These are phyloP conservation scores for Protophormia terraenovae DNA, from an alignment of 2,888 invertebrate genomes.

Conservation along the genomic window DNA sequence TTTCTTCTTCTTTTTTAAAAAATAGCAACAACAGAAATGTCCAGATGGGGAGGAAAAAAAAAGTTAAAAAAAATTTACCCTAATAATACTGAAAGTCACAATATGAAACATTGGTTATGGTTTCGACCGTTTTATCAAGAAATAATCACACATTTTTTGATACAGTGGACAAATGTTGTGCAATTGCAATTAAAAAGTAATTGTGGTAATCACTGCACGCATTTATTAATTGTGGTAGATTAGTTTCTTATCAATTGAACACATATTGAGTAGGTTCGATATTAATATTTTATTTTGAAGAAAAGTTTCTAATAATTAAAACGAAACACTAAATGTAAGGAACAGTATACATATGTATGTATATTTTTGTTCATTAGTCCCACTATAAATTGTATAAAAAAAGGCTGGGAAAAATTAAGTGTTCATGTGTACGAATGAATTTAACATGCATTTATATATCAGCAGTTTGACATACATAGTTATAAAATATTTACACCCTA, in stretches of 20 bases:
- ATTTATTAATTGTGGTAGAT: neutral
- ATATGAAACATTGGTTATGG: neutral
- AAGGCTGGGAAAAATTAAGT: neutral
- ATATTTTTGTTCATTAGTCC: conserved; percentile 22
- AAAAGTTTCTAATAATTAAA: neutral
- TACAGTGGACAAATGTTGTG: no score
- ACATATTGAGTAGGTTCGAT: neutral
- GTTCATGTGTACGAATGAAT: neutral
- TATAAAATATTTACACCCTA: no score
- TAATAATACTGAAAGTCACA: neutral
- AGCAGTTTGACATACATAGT: no score
- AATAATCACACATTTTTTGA: no score
- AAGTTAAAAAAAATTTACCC: conserved; percentile 10
- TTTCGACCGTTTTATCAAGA: neutral
- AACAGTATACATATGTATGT: neutral
- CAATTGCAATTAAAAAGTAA: no score
- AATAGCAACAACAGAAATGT: neutral
- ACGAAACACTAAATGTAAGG: neutral
- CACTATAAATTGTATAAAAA: neutral
- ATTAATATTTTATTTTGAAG: neutral
- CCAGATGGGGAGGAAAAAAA: no score
- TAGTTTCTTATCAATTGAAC: neutral
- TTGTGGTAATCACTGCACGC: no score
- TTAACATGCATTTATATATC: neutral
- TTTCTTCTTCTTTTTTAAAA: neutral